Evolutionary conservation across 2,113 vertebrate genomes (phyloP).

Genomic region (Neotoma lepida): DNA sequence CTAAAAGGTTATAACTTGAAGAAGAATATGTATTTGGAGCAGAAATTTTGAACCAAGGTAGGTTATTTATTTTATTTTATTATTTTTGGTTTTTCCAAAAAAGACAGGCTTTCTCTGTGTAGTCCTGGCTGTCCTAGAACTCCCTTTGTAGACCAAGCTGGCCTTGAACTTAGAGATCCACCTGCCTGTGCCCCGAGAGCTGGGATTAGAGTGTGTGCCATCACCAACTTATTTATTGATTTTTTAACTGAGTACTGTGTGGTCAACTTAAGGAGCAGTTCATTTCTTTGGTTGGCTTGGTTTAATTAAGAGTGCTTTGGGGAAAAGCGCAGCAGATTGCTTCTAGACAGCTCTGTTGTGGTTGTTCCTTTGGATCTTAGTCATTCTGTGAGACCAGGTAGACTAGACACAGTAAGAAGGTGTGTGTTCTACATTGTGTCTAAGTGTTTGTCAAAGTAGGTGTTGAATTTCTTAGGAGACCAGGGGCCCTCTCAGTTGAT

Average conservation of each 20-base stretch:
- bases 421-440: conserved; percentile 8
- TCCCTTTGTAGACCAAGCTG: background rate
- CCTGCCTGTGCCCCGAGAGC: background rate
- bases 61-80: background rate
- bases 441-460: conserved; percentile 45
- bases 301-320: conserved; percentile 11
- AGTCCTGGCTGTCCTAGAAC: background rate
- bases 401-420: background rate
- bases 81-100: background rate
- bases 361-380: conserved; percentile 27
- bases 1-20: conserved; percentile 32
- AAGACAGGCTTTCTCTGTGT: background rate
- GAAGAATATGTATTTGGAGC: conserved; percentile 13
- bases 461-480: conserved; percentile 27
- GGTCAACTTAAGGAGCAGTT: background rate
- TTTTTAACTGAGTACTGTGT: background rate
- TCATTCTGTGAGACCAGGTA: background rate
- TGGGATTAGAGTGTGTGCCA: background rate
- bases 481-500: conserved; percentile 37
- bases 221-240: background rate
- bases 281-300: conserved; percentile 48
- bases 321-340: background rate
- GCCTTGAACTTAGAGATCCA: background rate
- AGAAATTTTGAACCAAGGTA: conserved; percentile 39
- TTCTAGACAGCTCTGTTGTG: conserved; percentile 13